Evolutionary conservation across 2,797 vertebrate species (phyloP), one percentile per base, ranked within the genome.

Genomic region (Antennarius maculatus): DNA sequence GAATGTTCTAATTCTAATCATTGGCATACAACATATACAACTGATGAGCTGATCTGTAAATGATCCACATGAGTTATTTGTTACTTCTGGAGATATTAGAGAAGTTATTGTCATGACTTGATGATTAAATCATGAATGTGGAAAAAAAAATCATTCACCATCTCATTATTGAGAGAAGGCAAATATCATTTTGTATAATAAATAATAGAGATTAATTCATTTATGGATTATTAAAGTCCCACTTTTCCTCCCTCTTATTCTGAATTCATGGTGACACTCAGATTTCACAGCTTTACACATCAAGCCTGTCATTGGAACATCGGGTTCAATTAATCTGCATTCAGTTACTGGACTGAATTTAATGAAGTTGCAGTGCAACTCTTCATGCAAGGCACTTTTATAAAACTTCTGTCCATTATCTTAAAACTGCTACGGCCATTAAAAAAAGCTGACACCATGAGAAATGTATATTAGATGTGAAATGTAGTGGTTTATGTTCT

Each of bases 241-340:
- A 8, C 23, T 23, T 34, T 8, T 34, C 7, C 31, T 34, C 31
- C 31, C 31, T 34, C 31, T 34, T 8, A 34, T 34, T 34, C 31
- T 34, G 31, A 34, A 34, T 2, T 5, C 5, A 8, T 5, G 31
- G 39, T 41, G 0, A 54, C 16, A 8, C 31, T 34, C 42, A 13
- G 58, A 56, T 46, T 13, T 76, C 60, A 13, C 50, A 68, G 76
- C 50, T 66, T 48, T 43, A 37, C 43, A 54, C 51, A 60, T 43
- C 60, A 39, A 57, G 51, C 54, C 15, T 54, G 58, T 78, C 56
- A 15, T 58, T 58, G 57, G 56, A 74, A 68, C 57, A 55, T 56
- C 54, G 61, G 65, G 59, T 65, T 58, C 34, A 34, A 28, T 60
- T 71, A 10, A 76, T 77, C 77, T 74, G 58, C 58, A 77, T 77